Evolutionary conservation across 1,140 invertebrate genomes (phyloP).

Genomic region (Drosophila hydei): DNA sequence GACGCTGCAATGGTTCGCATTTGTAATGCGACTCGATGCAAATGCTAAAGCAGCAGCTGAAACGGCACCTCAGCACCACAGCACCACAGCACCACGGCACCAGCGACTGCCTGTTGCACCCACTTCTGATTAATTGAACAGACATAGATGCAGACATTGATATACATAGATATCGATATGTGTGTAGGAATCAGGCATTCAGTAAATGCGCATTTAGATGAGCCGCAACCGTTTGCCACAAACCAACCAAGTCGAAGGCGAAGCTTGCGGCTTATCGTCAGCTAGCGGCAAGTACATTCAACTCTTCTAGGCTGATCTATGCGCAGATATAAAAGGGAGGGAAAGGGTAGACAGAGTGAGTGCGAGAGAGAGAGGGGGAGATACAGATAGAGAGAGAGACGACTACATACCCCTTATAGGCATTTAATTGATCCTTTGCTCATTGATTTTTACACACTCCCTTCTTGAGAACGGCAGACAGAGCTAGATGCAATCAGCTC

Average conservation of each 20-base stretch:
- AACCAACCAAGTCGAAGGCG: conserved; percentile 28
- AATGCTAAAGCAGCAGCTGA: conserved; percentile 54
- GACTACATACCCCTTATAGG: background rate
- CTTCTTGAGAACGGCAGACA: too few species aligned
- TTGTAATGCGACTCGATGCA: conserved; percentile 67
- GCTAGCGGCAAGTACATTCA: conserved; percentile 64
- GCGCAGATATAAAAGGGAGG: too few species aligned
- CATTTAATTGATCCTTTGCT: too few species aligned
- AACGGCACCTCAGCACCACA: background rate
- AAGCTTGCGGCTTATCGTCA: conserved; percentile 52
- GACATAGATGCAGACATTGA: conserved; percentile 24
- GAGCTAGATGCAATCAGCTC: too few species aligned
- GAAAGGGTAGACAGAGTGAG: background rate
- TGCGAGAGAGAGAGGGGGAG: too few species aligned
- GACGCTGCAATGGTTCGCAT: conserved; percentile 47
- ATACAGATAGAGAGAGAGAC: background rate
- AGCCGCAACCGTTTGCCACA: conserved; percentile 41
- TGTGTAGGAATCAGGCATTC: conserved; percentile 11
- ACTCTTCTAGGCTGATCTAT: conserved; percentile 50
- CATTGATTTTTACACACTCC: too few species aligned
- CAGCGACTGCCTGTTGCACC: conserved; percentile 47
- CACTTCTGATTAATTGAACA: conserved; percentile 58
- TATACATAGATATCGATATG: conserved; percentile 35
- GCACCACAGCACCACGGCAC: conserved; percentile 8
- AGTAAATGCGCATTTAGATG: conserved; percentile 75